These are phyloP conservation scores for Diadema setosum DNA, from an alignment of 35 echinoderm and acorn worm species.

Conservation along the genomic window DNA sequence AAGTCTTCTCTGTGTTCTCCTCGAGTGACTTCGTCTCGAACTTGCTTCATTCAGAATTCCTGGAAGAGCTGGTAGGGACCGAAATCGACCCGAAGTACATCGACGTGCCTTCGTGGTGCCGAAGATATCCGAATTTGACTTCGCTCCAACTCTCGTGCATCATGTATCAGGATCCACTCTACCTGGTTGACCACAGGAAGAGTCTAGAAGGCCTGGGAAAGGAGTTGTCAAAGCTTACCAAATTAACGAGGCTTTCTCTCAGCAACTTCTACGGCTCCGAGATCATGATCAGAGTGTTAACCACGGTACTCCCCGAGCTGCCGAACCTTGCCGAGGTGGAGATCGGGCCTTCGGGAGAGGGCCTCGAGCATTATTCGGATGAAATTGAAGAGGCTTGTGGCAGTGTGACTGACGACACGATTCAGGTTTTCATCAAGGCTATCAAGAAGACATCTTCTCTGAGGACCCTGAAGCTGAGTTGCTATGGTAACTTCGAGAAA, in stretches of 20 bases:
- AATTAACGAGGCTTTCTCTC: background rate
- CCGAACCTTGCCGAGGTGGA: background rate
- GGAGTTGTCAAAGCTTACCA: background rate
- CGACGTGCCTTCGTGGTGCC: background rate
- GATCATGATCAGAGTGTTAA: background rate
- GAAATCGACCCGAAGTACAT: slow-evolving; percentile 10
- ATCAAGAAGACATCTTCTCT: background rate
- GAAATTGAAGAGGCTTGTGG: background rate
- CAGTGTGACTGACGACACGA: background rate
- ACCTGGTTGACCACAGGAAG: background rate
- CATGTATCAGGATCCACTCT: background rate
- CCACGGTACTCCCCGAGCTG: background rate
- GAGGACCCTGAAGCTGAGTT: background rate
- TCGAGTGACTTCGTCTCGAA: background rate
- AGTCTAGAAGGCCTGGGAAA: background rate
- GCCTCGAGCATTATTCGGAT: background rate
- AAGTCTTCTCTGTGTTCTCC: background rate
- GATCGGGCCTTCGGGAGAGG: background rate
- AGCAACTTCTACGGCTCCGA: background rate
- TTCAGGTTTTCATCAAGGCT: background rate
- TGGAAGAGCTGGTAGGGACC: background rate
- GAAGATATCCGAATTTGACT: background rate
- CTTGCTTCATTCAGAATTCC: background rate
- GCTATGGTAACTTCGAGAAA: background rate
- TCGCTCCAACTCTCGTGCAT: background rate